Conservation (phyloP, 2,888 invertebrate genomes). For the Ctena decussata region DNA sequence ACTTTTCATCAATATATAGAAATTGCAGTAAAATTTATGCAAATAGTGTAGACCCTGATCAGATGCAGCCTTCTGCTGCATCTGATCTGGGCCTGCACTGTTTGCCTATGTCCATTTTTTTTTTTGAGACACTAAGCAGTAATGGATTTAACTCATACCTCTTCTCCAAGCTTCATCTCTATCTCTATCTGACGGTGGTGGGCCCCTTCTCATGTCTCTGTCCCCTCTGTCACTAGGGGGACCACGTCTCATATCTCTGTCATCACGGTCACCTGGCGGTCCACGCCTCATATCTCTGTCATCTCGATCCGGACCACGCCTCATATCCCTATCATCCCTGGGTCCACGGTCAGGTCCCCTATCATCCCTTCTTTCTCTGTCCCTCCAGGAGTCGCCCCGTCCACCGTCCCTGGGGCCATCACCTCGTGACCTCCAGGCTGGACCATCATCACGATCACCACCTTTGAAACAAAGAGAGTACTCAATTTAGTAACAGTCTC, state of each 20-base stretch:
- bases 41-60: too few relatives aligned
- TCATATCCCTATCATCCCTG: constrained; percentile 47
- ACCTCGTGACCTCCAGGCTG: constrained; percentile 44
- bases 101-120: too few relatives aligned
- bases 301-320: neutral
- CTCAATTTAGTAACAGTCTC: too few relatives aligned
- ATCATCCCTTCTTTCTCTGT: constrained; percentile 52
- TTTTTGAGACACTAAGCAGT: too few relatives aligned
- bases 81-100: too few relatives aligned
- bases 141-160: too few relatives aligned
- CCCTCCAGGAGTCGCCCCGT: constrained; percentile 53
- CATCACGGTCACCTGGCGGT: constrained; percentile 27
- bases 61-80: too few relatives aligned
- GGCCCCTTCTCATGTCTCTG: constrained; percentile 44
- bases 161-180: constrained; percentile 20
- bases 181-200: neutral
- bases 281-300: constrained; percentile 36
- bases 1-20: too few relatives aligned
- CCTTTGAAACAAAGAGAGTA: neutral
- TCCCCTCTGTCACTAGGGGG: constrained; percentile 40
- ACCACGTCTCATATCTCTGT: constrained; percentile 25
- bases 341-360: constrained; percentile 44
- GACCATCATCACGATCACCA: constrained; percentile 37
- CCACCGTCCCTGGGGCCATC: constrained; percentile 29
- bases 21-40: too few relatives aligned